These are phyloP conservation scores for Tinea trinotella DNA, from an alignment of 2,888 invertebrate species.

Conservation along the genomic window DNA sequence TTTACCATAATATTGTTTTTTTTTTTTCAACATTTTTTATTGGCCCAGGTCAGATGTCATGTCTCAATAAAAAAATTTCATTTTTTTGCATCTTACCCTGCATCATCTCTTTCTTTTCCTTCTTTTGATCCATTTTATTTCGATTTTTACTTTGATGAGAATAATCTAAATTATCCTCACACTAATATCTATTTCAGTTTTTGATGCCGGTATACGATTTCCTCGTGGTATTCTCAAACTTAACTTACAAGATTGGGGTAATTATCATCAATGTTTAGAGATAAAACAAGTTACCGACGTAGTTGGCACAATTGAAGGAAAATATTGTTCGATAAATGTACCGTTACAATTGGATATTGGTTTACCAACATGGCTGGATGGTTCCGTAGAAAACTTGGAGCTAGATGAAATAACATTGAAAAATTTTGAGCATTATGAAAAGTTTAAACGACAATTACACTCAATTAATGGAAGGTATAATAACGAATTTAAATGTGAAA, in stretches of 20 bases:
- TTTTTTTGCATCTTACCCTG: too few relatives aligned
- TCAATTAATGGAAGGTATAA: background rate
- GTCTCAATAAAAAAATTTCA: too few relatives aligned
- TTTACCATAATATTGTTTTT: too few relatives aligned
- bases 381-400: background rate
- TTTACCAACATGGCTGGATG: conserved; percentile 9
- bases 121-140: too few relatives aligned
- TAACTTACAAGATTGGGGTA: conserved; percentile 36
- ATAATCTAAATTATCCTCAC: too few relatives aligned
- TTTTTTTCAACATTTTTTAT: too few relatives aligned
- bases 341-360: conserved; percentile 26
- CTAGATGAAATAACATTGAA: background rate
- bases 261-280: conserved; percentile 39
- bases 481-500: too few relatives aligned
- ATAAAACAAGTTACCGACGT: conserved; percentile 28
- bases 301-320: conserved; percentile 36
- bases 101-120: too few relatives aligned
- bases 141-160: too few relatives aligned
- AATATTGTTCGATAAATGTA: conserved; percentile 42
- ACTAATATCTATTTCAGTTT: conserved; percentile 29
- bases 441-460: background rate
- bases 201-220: conserved; percentile 40
- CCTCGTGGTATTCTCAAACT: conserved; percentile 37
- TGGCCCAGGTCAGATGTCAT: too few relatives aligned
- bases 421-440: background rate